Conservation (phyloP, 2,113 vertebrate genomes). For the Leuciscus idus region DNA sequence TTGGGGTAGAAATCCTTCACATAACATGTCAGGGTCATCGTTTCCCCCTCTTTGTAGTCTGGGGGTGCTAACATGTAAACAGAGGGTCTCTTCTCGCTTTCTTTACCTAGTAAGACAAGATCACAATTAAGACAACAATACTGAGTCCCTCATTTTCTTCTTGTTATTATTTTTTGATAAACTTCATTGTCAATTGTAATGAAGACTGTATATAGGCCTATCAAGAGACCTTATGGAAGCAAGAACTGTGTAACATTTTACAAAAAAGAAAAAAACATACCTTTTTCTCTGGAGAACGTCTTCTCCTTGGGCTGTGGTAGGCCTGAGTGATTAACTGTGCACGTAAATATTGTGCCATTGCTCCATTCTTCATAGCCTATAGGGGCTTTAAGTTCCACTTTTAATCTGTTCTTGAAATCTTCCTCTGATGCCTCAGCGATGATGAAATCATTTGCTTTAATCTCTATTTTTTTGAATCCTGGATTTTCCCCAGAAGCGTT, state of each 20-base stretch:
- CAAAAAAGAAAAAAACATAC: conserved; percentile 53
- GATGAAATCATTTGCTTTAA: background rate
- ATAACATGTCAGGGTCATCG: conserved; percentile 76
- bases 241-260: background rate
- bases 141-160: background rate
- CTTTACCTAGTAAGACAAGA: conserved; percentile 65
- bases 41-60: conserved; percentile 49
- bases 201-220: background rate
- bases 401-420: fast-evolving
- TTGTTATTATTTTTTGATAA: background rate
- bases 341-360: conserved; percentile 40
- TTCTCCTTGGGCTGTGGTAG: fast-evolving
- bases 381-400: background rate
- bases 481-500: fast-evolving
- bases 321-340: conserved; percentile 42
- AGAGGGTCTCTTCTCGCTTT: conserved; percentile 39
- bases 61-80: conserved; percentile 73
- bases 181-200: background rate
- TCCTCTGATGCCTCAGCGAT: fast-evolving
- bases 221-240: background rate
- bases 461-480: background rate
- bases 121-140: conserved; percentile 56
- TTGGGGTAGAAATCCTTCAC: conserved; percentile 76
- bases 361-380: conserved; percentile 68
- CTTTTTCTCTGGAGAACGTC: conserved; percentile 31